Evolutionary conservation across 2,888 invertebrate genomes (phyloP), one percentile per base, ranked within the genome.

Genomic region (Glaucopsyche alexis): DNA sequence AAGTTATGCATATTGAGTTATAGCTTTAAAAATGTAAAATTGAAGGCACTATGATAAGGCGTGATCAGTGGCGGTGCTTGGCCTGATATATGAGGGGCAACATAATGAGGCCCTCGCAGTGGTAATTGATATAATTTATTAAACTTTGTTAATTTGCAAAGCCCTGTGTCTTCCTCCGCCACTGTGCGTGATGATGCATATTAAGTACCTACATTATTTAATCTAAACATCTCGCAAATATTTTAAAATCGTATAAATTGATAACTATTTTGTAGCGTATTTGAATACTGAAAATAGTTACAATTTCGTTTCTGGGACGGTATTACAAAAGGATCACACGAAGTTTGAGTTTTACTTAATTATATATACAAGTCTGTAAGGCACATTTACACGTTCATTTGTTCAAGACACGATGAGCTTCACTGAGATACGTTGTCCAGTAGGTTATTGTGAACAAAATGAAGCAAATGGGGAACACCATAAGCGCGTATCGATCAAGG

Each of bases 351-450:
- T 13, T 60, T 11, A 66, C 66, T 66, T 66, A 66, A 49, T 29
- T 47, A 11, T 60, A 72, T 72, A 14, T 72, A 72, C 72, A 72
- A 72, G 72, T 72, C 72, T 72, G 73, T 74, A 74, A 72, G 74
- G 65, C 74, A 74, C 74, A 65, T 55, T 13, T 29, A 66, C 73
- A 74, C 72, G 79, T 78, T 84, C 82, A 86, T 80, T 84, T 82
- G 77, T 79, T 82, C 80, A 82, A 81, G 75, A 83, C 85, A 74
- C 85, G 84, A 78, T 90, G 84, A 47, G 94, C 94, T 81, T 94
- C 94, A 84, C 90, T 94, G 74, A 94, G 88, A 83, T 95, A 95
- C 74, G 94, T 93, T 77, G 94, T 93, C 95, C 94, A 95, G 83
- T 94, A 95, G 75, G 94, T 93, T 75, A 93, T 83, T 65, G 94